A percentile compares a stretch with the other conserved stretches of the same genome.
Conservation (phyloP, 2,113 vertebrate genomes). For the Zingel zingel region DNA sequence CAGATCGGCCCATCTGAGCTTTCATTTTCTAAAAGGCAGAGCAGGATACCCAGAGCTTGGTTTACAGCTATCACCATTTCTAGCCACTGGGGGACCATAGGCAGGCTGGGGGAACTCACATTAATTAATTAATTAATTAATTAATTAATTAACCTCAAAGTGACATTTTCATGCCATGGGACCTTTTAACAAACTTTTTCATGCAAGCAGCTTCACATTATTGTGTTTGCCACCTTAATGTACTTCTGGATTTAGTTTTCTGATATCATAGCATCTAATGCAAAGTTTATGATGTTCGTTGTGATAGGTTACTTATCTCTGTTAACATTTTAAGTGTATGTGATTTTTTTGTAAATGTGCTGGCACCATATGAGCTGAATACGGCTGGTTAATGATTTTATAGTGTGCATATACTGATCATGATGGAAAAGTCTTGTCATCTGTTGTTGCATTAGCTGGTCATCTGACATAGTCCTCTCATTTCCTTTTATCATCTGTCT, state of each 20-base stretch:
- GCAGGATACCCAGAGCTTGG: no score
- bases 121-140: no score
- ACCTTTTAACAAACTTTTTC: background rate
- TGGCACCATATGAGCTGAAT: background rate
- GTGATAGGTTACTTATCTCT: background rate
- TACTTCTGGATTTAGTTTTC: background rate
- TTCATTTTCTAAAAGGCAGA: no score
- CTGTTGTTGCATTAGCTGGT: background rate
- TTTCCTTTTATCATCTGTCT: conserved; percentile 69
- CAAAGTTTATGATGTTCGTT: background rate
- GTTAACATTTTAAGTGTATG: background rate
- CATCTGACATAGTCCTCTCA: background rate
- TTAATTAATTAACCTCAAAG: no score
- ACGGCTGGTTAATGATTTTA: background rate
- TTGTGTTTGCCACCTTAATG: background rate
- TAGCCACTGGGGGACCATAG: no score
- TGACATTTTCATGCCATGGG: no score
- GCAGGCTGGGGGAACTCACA: no score
- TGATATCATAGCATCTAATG: background rate
- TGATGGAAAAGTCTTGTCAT: background rate
- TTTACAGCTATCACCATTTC: no score
- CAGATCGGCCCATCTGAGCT: no score
- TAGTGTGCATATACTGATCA: background rate
- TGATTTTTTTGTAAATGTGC: background rate
- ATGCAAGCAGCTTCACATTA: no score